Conservation (phyloP, 2,888 invertebrate genomes). For the Belgica antarctica region DNA sequence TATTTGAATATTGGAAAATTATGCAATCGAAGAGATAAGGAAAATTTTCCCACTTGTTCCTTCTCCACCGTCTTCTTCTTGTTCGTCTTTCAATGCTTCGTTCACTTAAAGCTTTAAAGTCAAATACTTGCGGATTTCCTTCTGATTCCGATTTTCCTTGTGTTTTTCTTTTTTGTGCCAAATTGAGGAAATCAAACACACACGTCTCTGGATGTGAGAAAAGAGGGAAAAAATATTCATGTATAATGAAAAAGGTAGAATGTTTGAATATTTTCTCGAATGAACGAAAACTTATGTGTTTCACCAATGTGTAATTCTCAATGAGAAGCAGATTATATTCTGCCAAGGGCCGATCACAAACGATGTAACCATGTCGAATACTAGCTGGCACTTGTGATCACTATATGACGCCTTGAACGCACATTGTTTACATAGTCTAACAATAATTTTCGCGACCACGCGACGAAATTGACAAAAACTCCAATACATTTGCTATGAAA, state of each 20-base stretch:
- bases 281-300: neutral
- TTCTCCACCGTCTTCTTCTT: no score
- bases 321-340: neutral
- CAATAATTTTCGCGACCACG: no score
- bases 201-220: neutral
- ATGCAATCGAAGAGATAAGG: conserved; percentile 21
- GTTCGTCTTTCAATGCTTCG: no score
- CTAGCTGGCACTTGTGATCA: no score
- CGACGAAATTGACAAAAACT: no score
- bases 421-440: no score
- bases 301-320: neutral
- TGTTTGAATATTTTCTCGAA: neutral
- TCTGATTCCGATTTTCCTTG: neutral
- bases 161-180: neutral
- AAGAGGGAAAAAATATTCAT: conserved; percentile 22
- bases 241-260: conserved; percentile 16
- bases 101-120: conserved; percentile 12
- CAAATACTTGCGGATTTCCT: neutral
- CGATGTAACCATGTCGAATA: no score
- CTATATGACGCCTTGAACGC: no score
- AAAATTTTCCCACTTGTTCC: neutral
- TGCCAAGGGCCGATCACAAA: no score
- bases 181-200: conserved; percentile 20
- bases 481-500: no score
- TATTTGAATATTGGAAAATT: conserved; percentile 29